Base-by-base conservation (phyloP, 1,140 invertebrate genomes). In the Thalassaphorura encarpata region DNA sequence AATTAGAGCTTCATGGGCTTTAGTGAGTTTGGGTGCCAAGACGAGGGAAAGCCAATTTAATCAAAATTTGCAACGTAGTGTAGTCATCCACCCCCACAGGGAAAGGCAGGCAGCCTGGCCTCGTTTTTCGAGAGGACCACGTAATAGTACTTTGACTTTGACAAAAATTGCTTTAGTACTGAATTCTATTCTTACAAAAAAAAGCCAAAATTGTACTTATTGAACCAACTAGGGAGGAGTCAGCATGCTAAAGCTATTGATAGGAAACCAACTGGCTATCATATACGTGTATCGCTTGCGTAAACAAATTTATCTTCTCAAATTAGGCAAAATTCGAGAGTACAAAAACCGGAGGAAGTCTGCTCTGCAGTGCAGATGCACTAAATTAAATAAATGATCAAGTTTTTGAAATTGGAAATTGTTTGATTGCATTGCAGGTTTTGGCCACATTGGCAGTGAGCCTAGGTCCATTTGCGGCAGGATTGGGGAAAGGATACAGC, bases 401-500 rank as follows among this genome's bases (percentile, higher is more conserved):
- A 8, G 6, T 6, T 18, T 18, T 8, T 43, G 11, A 8, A 43
- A 43, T 18, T 18, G 42, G 6, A 18, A 11, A 13, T 21, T 19
- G 13, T 51, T 36, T 11, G 29, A 31, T 61, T 55, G 21, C 28
- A 4, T 48, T 56, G 39, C 73, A 88, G 83, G 79, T 87, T 23
- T 70, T 87, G 65, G 85, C 85, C 53, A 84, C 85, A 2, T 70
- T 88, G 60, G 85, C 84, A 11, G 80, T 89, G 31, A 85, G 84
- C 3, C 75, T 89, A 62, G 86, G 86, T 21, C 84, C 85, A 11
- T 79, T 89, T 58, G 83, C 85, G 1, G 83, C 83, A 1, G 86
- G 85, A 0, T 72, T 89, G 47, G 83, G 85, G 24, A 87, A 87
- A 70, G 86, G 86, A 13, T 88, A 88, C 75, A 86, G 82, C 64